Percentiles rank a stretch among this genome's conserved stretches.
These are phyloP conservation scores for Phrixothrix hirtus DNA, from an alignment of 2,888 invertebrate genomes.

Conservation along the genomic window DNA sequence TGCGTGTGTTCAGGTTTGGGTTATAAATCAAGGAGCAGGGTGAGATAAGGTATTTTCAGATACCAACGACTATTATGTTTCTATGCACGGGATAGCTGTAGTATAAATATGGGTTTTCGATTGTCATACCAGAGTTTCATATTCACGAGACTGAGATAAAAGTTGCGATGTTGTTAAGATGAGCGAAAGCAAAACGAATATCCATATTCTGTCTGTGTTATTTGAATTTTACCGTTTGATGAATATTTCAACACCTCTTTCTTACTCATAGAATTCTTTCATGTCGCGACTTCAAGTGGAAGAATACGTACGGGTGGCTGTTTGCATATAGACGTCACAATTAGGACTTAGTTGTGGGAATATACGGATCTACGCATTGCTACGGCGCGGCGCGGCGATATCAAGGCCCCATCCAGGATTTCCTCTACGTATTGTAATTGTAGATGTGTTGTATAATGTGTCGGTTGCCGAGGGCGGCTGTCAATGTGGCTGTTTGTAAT, in stretches of 20 bases:
- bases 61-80: conserved; percentile 14
- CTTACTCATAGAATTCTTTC: conserved; percentile 29
- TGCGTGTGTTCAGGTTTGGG: conserved; percentile 16
- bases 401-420: conserved; percentile 31
- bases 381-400: conserved; percentile 5
- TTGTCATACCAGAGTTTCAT: conserved; percentile 10
- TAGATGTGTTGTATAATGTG: conserved; percentile 38
- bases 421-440: conserved; percentile 36
- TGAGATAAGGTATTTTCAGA: conserved; percentile 17
- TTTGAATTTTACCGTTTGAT: conserved; percentile 29
- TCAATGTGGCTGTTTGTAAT: conserved; percentile 43
- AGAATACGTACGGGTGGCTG: conserved; percentile 29
- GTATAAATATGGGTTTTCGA: conserved; percentile 19
- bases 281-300: conserved; percentile 35
- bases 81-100: conserved; percentile 14
- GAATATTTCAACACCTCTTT: conserved; percentile 31
- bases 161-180: conserved; percentile 26
- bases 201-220: conserved; percentile 20
- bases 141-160: conserved; percentile 27
- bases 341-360: conserved; percentile 23
- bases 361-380: conserved; percentile 12
- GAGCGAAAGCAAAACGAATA: conserved; percentile 28
- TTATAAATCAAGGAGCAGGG: conserved; percentile 11
- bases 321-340: conserved; percentile 38
- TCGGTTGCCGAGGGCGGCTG: conserved; percentile 33